These are phyloP conservation scores for Deroptyus accipitrinus DNA, from an alignment of 2,113 vertebrate genomes.

Conservation along the genomic window DNA sequence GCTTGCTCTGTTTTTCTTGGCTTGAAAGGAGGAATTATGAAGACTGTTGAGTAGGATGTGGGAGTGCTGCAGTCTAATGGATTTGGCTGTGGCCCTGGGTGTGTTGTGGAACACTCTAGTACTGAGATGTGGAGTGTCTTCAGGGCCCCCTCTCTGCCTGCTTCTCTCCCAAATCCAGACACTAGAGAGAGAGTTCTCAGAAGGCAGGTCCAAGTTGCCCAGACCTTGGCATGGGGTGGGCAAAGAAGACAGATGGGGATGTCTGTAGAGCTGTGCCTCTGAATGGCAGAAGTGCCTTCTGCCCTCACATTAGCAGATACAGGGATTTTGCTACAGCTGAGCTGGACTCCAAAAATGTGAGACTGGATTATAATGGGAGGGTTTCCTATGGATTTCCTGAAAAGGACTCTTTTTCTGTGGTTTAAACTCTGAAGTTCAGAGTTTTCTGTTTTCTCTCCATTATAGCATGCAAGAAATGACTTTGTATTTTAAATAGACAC, in stretches of 20 bases:
- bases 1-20: conserved; percentile 68
- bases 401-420: not conserved
- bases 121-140: conserved; percentile 2
- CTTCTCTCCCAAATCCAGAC: not conserved
- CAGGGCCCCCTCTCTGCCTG: not conserved
- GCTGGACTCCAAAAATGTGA: not conserved
- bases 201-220: not conserved
- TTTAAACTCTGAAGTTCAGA: conserved; percentile 16
- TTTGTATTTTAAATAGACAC: conserved; percentile 1
- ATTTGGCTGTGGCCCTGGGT: conserved; percentile 49
- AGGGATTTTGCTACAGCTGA: not conserved
- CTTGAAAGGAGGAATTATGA: conserved; percentile 40
- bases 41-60: conserved; percentile 42
- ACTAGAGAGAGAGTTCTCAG: not conserved
- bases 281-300: not conserved
- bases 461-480: not conserved
- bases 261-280: not conserved
- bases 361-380: not conserved
- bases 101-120: conserved; percentile 1
- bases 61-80: conserved; percentile 43
- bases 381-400: conserved; percentile 17
- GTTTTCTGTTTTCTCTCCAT: not conserved
- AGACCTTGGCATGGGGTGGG: not conserved
- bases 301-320: not conserved
- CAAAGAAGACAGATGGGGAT: not conserved